Evolutionary conservation across 2,888 invertebrate species (phyloP).

Genomic region (Drosophila macrospina): DNA sequence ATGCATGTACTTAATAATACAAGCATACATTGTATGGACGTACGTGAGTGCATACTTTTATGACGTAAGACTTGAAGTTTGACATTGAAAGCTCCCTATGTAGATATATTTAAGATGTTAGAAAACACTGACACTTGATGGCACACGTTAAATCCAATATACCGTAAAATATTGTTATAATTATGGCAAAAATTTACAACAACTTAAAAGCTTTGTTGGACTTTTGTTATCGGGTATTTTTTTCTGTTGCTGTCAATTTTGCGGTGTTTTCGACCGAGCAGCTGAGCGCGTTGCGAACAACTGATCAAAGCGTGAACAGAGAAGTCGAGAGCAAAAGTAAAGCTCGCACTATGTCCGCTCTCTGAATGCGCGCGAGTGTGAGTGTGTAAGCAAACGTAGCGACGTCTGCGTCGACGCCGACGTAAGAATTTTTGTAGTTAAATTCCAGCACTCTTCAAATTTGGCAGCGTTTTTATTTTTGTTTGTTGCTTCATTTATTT

Average conservation of each 20-base stretch:
- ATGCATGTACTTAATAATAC: constrained; percentile 14
- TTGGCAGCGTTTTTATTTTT: constrained; percentile 46
- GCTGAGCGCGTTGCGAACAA: constrained; percentile 75
- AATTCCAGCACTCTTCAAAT: constrained; percentile 72
- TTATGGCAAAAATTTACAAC: constrained; percentile 76
- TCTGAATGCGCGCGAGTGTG: constrained; percentile 8
- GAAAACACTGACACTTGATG: constrained; percentile 45
- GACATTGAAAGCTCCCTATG: constrained; percentile 29
- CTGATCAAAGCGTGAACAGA: constrained; percentile 63
- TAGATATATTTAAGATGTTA: constrained; percentile 19
- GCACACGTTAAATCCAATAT: constrained; percentile 45
- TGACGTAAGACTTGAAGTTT: constrained; percentile 53
- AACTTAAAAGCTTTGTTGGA: constrained; percentile 48
- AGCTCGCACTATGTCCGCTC: constrained; percentile 48
- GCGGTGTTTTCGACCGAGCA: constrained; percentile 67
- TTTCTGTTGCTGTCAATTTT: constrained; percentile 76
- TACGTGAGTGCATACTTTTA: constrained; percentile 13
- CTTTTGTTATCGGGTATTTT: constrained; percentile 31
- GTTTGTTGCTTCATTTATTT: constrained; percentile 72
- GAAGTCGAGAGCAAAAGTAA: constrained; percentile 43
- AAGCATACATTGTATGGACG: constrained; percentile 1
- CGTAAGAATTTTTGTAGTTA: constrained; percentile 55
- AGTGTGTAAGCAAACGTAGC: constrained; percentile 7
- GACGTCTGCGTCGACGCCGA: constrained; percentile 25
- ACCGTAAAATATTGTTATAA: constrained; percentile 39